Percentiles rank a stretch among this genome's conserved stretches.
phyloP scores from a whole-genome alignment of 2,888 invertebrate species.

The Fabriciana adippe region DNA sequence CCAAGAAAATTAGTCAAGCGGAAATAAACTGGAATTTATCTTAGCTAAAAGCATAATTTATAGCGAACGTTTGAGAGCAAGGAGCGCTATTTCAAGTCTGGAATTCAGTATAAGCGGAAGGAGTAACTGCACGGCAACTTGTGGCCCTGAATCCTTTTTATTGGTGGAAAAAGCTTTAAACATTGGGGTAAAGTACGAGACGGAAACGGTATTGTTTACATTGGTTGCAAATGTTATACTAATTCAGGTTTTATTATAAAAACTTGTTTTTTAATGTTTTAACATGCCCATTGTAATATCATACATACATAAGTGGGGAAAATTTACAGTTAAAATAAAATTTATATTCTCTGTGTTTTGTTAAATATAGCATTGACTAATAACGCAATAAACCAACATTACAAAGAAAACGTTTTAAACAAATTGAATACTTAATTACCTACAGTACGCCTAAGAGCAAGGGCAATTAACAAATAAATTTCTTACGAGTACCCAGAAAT shows the following conservation, averaged over 20 bases:
- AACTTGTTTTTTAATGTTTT: no score
- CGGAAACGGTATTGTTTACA: no score
- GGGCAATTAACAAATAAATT: slow-evolving; percentile 6
- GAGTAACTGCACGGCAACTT: not conserved
- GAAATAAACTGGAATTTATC: slow-evolving; percentile 1
- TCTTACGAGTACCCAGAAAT: no score
- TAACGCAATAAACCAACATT: not conserved
- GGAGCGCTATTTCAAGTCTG: slow-evolving; percentile 1
- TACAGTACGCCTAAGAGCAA: not conserved
- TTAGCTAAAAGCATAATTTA: slow-evolving; percentile 5
- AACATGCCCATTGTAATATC: no score
- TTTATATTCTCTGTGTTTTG: not conserved
- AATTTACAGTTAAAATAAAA: no score
- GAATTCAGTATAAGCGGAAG: not conserved
- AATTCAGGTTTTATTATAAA: no score
- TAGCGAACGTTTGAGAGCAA: slow-evolving; percentile 3
- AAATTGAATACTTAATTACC: not conserved
- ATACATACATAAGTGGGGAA: no score
- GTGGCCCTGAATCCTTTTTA: not conserved
- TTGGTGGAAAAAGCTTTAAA: not conserved
- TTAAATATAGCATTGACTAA: not conserved
- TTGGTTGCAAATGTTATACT: no score
- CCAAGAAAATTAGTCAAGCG: not conserved
- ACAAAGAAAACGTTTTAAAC: slow-evolving; percentile 6
- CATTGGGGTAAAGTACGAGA: no score